These are phyloP conservation scores for Trachelus stipa DNA, from an alignment of 2,888 invertebrate species.

Conservation along the genomic window DNA sequence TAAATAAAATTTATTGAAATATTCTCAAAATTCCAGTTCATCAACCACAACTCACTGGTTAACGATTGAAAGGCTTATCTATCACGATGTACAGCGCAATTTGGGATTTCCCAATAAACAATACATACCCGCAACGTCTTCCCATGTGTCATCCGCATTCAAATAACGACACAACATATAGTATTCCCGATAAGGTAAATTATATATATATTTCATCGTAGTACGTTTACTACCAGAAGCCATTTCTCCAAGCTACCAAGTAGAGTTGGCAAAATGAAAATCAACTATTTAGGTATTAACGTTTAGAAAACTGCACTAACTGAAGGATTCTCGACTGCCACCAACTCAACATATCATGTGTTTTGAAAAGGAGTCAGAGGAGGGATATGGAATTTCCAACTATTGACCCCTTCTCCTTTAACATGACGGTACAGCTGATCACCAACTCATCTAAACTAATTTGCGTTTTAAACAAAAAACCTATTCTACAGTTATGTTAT, in stretches of 20 bases:
- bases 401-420: not conserved
- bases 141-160: conserved; percentile 84
- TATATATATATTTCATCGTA: conserved; percentile 72
- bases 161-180: conserved; percentile 80
- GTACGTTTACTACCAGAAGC: not conserved
- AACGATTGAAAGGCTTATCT: not conserved
- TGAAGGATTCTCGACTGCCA: not conserved
- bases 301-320: not conserved
- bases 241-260: not conserved
- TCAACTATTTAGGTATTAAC: not conserved
- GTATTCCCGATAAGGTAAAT: conserved; percentile 78
- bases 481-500: not conserved
- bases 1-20: not conserved
- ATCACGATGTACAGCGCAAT: not conserved
- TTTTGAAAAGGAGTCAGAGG: not conserved
- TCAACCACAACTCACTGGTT: too few species aligned
- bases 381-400: not conserved
- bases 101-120: conserved; percentile 8
- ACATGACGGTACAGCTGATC: not conserved
- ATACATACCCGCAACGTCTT: conserved; percentile 76
- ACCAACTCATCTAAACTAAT: not conserved
- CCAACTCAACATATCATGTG: not conserved
- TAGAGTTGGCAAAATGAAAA: not conserved
- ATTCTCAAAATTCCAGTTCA: not conserved
- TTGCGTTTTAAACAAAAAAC: not conserved